Percentiles rank a stretch among this genome's conserved stretches.
Evolutionary conservation across 2,113 vertebrate species (phyloP).

Genomic region (Colaptes auratus): DNA sequence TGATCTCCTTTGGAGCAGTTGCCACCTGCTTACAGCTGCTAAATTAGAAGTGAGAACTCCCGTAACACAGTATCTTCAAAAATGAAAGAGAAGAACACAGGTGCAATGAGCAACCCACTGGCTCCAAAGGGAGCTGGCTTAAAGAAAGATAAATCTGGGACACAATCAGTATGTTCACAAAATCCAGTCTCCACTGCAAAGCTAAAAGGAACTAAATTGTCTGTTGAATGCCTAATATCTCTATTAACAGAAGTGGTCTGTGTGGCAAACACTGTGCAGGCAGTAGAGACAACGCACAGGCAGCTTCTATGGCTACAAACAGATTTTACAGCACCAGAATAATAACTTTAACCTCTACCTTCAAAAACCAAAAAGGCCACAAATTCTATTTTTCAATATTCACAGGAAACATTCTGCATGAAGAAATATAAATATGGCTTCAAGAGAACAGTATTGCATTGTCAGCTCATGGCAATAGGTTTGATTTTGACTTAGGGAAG

Average conservation of each 20-base stretch:
- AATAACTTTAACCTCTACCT: constrained; percentile 52
- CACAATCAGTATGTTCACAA: not conserved
- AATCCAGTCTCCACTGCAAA: not conserved
- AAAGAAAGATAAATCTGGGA: not conserved
- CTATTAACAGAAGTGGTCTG: not conserved
- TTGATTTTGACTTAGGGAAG: constrained; percentile 72
- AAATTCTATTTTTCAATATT: constrained; percentile 55
- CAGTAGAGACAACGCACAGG: not conserved
- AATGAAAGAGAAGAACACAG: not conserved
- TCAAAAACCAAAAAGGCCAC: constrained; percentile 21
- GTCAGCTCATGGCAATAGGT: constrained; percentile 65
- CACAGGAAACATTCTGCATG: constrained; percentile 50
- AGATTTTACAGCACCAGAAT: constrained; percentile 25
- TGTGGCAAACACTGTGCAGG: not conserved
- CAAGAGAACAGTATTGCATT: constrained; percentile 46
- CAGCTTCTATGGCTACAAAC: not conserved
- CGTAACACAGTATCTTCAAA: not conserved
- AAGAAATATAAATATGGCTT: constrained; percentile 66
- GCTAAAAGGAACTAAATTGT: not conserved
- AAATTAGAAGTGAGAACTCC: not conserved
- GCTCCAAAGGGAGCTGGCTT: not conserved
- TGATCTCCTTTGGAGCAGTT: not conserved
- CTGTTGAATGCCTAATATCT: not conserved
- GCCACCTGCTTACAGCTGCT: not conserved
- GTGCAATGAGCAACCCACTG: rapidly evolving